A percentile compares a stretch with the other conserved stretches of the same genome.
Conservation (phyloP, 2,888 invertebrate species). For the Ischnus inquisitorius region DNA sequence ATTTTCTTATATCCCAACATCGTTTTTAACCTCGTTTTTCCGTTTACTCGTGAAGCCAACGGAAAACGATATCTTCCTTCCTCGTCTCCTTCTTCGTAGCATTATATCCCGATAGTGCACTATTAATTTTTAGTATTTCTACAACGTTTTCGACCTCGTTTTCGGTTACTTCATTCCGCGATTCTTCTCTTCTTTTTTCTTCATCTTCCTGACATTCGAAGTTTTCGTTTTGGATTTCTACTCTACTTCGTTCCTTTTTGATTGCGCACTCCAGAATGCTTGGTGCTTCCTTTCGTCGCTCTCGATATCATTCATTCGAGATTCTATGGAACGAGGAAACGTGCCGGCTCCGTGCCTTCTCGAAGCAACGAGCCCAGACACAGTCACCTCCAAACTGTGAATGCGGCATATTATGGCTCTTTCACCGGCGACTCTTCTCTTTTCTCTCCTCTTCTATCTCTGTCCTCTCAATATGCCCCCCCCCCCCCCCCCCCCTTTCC, state of each 20-base stretch:
- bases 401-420: slow-evolving; percentile 63
- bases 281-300: slow-evolving; percentile 50
- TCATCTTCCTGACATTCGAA: background rate
- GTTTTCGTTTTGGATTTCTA: slow-evolving; percentile 2
- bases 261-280: background rate
- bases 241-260: slow-evolving; percentile 14
- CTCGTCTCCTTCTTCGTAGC: slow-evolving; percentile 8
- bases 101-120: background rate
- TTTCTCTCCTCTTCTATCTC: slow-evolving; percentile 10
- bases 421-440: slow-evolving; percentile 32
- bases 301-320: slow-evolving; percentile 69
- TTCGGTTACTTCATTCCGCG: slow-evolving; percentile 11
- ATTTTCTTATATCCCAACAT: slow-evolving; percentile 21
- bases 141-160: slow-evolving; percentile 3
- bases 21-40: background rate
- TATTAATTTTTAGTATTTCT: slow-evolving; percentile 17
- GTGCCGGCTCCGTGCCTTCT: slow-evolving; percentile 30
- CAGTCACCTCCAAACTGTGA: slow-evolving; percentile 67
- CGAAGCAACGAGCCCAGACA: slow-evolving; percentile 54
- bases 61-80: slow-evolving; percentile 40
- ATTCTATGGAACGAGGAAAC: slow-evolving; percentile 54
- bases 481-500: background rate
- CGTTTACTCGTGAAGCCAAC: background rate
- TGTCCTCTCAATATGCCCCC: slow-evolving; percentile 17
- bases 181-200: slow-evolving; percentile 1